Evolutionary conservation across 1,140 invertebrate genomes (phyloP).

Genomic region (Probaryconus sp.): DNA sequence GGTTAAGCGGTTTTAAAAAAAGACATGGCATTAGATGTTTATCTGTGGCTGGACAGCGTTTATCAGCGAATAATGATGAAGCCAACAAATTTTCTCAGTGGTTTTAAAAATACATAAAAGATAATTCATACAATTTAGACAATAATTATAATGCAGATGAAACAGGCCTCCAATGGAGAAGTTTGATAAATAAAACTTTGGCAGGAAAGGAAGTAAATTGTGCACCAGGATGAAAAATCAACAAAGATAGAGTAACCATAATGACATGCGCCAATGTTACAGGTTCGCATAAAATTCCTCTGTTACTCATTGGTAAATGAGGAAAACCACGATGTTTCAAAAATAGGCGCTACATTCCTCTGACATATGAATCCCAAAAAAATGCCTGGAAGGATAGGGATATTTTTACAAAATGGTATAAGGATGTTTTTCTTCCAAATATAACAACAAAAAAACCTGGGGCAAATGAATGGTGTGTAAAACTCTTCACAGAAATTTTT

Average conservation of each 20-base stretch:
- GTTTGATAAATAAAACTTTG: conserved; percentile 43
- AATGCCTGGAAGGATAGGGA: conserved; percentile 15
- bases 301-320: conserved; percentile 39
- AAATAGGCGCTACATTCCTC: background rate
- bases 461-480: conserved; percentile 7
- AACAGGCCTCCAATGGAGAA: conserved; percentile 43
- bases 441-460: conserved; percentile 12
- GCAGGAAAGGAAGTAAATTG: conserved; percentile 26
- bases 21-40: conserved; percentile 25
- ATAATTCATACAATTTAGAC: conserved; percentile 28
- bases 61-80: conserved; percentile 44
- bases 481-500: too few relatives aligned
- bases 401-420: conserved; percentile 22
- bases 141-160: conserved; percentile 56
- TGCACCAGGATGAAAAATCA: conserved; percentile 30
- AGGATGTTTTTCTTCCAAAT: conserved; percentile 1
- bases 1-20: conserved; percentile 13
- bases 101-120: conserved; percentile 32
- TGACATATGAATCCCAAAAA: background rate
- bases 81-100: conserved; percentile 31
- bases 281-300: conserved; percentile 12
- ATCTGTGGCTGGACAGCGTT: conserved; percentile 37
- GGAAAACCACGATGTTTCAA: conserved; percentile 21
- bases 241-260: conserved; percentile 47
- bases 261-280: conserved; percentile 34